Conservation (phyloP, 2,797 vertebrate species). For the Muscicapa comitata region DNA sequence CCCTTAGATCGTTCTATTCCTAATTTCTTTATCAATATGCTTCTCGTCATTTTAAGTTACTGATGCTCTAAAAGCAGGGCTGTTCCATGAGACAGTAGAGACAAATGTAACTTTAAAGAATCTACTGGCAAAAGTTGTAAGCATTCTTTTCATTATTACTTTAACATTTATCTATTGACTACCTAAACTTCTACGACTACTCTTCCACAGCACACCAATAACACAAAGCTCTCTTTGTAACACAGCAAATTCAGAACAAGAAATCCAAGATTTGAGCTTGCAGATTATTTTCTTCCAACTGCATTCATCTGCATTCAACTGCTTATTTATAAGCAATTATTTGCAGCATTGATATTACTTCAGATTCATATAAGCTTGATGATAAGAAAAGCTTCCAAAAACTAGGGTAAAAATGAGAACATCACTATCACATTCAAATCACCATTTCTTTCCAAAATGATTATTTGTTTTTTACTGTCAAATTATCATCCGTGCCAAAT, state of each 20-base stretch:
- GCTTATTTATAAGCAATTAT: neutral
- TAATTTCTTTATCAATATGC: neutral
- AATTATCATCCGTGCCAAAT: neutral
- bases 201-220: neutral
- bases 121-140: neutral
- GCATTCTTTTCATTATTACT: neutral
- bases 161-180: neutral
- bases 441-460: neutral
- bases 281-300: neutral
- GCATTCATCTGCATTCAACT: neutral
- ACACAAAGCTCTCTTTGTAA: neutral
- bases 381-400: neutral
- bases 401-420: neutral
- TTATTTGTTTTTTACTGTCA: neutral
- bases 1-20: neutral
- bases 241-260: neutral
- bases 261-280: neutral
- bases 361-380: neutral
- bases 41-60: neutral
- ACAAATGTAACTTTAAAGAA: neutral
- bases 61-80: neutral
- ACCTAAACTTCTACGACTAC: neutral
- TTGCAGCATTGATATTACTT: neutral
- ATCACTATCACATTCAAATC: neutral
- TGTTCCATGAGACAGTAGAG: neutral